Evolutionary conservation across 1,140 invertebrate genomes (phyloP).

Genomic region (Drosophila funebris): DNA sequence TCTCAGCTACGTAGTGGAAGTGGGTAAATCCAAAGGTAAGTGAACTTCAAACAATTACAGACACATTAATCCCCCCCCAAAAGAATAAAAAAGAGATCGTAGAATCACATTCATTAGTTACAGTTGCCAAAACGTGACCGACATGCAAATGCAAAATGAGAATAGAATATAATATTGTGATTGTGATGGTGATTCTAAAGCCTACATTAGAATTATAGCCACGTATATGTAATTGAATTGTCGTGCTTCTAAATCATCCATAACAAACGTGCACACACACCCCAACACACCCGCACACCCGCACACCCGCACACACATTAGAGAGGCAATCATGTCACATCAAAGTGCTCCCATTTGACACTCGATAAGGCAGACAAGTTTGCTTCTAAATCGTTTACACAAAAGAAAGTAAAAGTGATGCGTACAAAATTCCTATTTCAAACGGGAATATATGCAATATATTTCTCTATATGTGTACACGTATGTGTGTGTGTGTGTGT

Average conservation of each 20-base stretch:
- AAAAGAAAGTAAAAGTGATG: constrained; percentile 42
- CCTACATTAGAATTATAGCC: constrained; percentile 36
- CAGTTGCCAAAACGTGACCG: constrained; percentile 5
- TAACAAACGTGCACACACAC: not conserved
- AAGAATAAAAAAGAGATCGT: not conserved
- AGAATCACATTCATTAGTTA: constrained; percentile 1
- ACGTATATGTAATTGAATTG: constrained; percentile 36
- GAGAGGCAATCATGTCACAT: constrained; percentile 16
- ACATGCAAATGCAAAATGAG: constrained; percentile 7
- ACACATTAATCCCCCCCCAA: not conserved
- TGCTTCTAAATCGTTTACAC: not conserved
- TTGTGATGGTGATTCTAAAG: constrained; percentile 13
- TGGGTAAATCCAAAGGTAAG: constrained; percentile 44
- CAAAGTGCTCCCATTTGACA: constrained; percentile 5
- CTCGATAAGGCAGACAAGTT: constrained; percentile 7
- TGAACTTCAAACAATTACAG: constrained; percentile 20
- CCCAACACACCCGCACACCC: not conserved
- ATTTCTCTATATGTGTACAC: not conserved
- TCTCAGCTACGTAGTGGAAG: constrained; percentile 24
- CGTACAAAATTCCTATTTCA: not conserved
- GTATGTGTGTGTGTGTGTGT: not conserved
- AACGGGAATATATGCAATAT: constrained; percentile 1
- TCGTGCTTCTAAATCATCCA: constrained; percentile 13
- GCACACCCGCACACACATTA: not conserved
- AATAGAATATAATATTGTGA: not conserved